Conservation (phyloP, 1,140 invertebrate genomes). For the Ceratina japonica region DNA sequence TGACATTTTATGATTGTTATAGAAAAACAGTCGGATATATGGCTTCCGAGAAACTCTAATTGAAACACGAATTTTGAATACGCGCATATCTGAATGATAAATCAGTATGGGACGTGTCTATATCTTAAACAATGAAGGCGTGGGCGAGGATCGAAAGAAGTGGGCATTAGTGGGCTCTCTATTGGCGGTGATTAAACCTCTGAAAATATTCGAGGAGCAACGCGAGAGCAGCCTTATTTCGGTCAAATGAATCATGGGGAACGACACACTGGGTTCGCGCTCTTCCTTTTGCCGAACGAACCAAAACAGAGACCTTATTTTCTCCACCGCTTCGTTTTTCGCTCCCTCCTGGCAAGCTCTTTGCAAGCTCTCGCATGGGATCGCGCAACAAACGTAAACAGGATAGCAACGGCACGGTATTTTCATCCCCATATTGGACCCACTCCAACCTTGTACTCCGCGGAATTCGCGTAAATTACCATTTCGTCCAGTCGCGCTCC, state of each 20-base stretch:
- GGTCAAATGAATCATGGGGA: slow-evolving; percentile 42
- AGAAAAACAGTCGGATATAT: too few species aligned
- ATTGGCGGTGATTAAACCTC: slow-evolving; percentile 27
- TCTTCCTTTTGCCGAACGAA: not conserved
- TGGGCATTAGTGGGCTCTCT: not conserved
- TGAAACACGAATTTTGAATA: too few species aligned
- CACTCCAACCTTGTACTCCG: slow-evolving; percentile 42
- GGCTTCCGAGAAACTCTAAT: too few species aligned
- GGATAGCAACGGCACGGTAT: slow-evolving; percentile 36
- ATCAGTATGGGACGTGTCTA: not conserved
- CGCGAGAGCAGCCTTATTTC: slow-evolving; percentile 20
- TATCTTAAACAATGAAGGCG: not conserved
- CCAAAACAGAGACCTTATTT: not conserved
- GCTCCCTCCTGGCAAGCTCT: not conserved
- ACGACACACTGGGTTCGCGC: not conserved
- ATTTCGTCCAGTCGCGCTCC: not conserved
- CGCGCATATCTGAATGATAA: not conserved
- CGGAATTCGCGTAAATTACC: slow-evolving; percentile 22
- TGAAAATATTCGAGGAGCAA: slow-evolving; percentile 30
- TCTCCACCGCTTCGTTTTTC: not conserved
- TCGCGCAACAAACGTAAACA: slow-evolving; percentile 44
- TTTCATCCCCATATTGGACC: slow-evolving; percentile 50
- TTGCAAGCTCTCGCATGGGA: slow-evolving; percentile 32
- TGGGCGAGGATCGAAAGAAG: slow-evolving; percentile 9
- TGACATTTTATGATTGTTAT: too few species aligned